These are phyloP conservation scores for Rhea pennata DNA, from an alignment of 2,113 vertebrate species.

Conservation along the genomic window DNA sequence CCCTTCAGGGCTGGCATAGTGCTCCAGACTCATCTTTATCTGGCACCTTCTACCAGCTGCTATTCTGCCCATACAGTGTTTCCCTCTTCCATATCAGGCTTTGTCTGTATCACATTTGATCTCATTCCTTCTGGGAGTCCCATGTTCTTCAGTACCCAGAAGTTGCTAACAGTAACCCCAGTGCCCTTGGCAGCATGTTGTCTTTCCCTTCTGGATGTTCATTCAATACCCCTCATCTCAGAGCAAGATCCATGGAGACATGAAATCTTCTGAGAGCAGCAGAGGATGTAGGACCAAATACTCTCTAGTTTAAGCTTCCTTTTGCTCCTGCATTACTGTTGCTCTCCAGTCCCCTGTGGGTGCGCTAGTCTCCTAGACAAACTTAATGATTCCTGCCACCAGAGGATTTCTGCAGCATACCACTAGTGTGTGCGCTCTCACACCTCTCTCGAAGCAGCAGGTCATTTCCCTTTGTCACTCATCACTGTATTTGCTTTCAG, in stretches of 20 bases:
- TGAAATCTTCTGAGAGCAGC: neutral
- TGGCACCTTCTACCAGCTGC: neutral
- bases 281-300: neutral
- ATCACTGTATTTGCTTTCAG: neutral
- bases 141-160: neutral
- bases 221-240: neutral
- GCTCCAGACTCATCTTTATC: neutral
- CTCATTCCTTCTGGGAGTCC: neutral
- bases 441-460: neutral
- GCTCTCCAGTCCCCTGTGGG: neutral
- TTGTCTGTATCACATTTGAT: neutral
- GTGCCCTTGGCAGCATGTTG: neutral
- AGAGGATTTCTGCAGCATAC: neutral
- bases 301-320: neutral
- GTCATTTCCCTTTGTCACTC: neutral
- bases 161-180: neutral
- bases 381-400: neutral
- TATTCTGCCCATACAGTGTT: neutral
- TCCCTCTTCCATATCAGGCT: neutral
- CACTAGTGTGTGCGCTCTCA: neutral
- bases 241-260: neutral
- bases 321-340: neutral
- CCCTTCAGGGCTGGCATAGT: rapidly evolving
- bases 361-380: neutral
- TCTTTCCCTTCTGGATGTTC: neutral